Base-by-base conservation (phyloP, 2,113 vertebrate genomes). In the Peucedramus taeniatus region DNA sequence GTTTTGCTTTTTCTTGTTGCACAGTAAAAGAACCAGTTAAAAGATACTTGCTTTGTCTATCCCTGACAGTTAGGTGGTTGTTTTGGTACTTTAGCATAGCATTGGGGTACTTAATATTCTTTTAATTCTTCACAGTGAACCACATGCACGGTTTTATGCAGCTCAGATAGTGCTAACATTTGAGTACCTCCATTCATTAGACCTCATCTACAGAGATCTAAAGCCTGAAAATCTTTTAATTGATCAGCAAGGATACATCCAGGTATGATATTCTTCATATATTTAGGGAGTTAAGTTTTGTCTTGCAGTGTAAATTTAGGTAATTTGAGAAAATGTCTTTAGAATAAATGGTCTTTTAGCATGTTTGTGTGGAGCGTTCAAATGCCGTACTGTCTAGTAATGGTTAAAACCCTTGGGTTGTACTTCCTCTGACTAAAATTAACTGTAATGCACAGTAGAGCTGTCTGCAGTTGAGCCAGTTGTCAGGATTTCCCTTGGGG, bases 191-290 rank as follows among this genome's bases (percentile, higher is more conserved):
- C 99, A 99, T 98, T 99, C 99, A 70, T 97, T 99, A 98, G 99
- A 99, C 98, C 99, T 99, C 98, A 99, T 99, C 98, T 99, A 99
- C 98, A 99, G 99, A 99, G 99, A 99, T 98, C 98, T 99, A 96
- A 99, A 99, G 97, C 99, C 99, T 96, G 99, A 99, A 98, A 99
- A 99, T 97, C 99, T 99, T 98, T 98, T 99, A 98, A 99, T 99
- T 97, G 99, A 99, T 98, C 99, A 99, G 94, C 99, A 99, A 98
- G 99, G 99, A 95, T 99, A 99, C 94, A 99, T 99, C 95, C 99
- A 99, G 99, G 99, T 99, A 98, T 93, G 96, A 80, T 90, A 69
- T 69, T 74, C 26, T 90, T 91, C 31, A n/a, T 91, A 31, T 91
- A 33, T 50, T 84, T 88, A 66, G 69, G 51, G 54, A 71, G n/a